Conservation (phyloP, 2,888 invertebrate species). For the Odontocerum albicorne region DNA sequence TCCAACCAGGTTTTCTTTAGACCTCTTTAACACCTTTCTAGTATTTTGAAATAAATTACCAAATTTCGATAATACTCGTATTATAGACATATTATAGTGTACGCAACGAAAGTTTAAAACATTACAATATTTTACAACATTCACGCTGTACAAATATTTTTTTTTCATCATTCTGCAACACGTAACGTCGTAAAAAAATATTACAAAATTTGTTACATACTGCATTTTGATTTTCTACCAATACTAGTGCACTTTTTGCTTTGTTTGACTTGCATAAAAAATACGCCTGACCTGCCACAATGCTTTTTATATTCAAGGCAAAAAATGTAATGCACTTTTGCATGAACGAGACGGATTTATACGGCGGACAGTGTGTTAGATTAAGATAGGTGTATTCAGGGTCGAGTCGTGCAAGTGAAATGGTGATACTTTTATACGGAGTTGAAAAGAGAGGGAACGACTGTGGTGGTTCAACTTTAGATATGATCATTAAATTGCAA, state of each 20-base stretch:
- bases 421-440: constrained; percentile 4
- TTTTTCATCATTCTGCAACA: background rate
- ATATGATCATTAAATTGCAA: too few species aligned
- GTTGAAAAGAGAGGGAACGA: constrained; percentile 14
- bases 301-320: constrained; percentile 35
- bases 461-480: too few species aligned
- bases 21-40: too few species aligned
- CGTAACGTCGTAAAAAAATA: background rate
- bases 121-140: background rate
- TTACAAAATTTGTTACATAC: background rate
- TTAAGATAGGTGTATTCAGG: constrained; percentile 9
- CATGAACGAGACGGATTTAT: constrained; percentile 18
- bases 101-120: too few species aligned
- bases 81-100: too few species aligned
- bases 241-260: background rate
- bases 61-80: too few species aligned
- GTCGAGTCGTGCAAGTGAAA: constrained; percentile 11
- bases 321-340: constrained; percentile 31
- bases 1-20: too few species aligned
- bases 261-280: background rate
- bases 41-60: too few species aligned
- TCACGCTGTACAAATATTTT: background rate
- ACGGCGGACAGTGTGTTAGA: constrained; percentile 3
- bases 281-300: constrained; percentile 32
- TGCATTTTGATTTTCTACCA: background rate